Base-by-base conservation (phyloP, 2,113 vertebrate species). In the Malurus cyaneus region DNA sequence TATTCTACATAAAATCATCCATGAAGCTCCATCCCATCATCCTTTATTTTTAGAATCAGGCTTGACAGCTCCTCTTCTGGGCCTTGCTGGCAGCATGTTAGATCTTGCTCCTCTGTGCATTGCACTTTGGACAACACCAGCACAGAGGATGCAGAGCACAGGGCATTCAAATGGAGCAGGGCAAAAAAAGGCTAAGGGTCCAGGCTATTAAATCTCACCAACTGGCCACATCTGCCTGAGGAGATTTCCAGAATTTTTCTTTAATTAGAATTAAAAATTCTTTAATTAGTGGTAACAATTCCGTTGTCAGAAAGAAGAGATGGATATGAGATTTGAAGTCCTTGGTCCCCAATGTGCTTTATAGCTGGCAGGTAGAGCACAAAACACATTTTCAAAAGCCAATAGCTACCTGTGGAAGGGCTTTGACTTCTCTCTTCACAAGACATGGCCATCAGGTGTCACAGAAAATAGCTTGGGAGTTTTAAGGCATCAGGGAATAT, bases 211-310 rank as follows among this genome's bases (percentile, higher is more conserved):
- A 92, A 89, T 50, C 41, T 76, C 57, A 72, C 25, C 83, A 89
- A 84, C 6, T 89, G 57, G 49, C 23, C 34, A 57, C 0, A 0
- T 47, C 32, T 83, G 62, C 34, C 89, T 52, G 6, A 79, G 18
- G 73, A 89, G 66, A 72, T 50, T 89, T 92, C 54, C 76, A 42
- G 86, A 91, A 92, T 93, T 89, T 82, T n/a, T 53, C 34, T 82
- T 84, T 85, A 86, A 93, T 95, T 92, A 86, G 15, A n/a, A n/a
- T n/a, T n/a, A n/a, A n/a, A n/a, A n/a, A n/a, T n/a, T 53, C 34
- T 82, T 84, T 85, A 86, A 93, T 95, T 92, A 86, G 15, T 56
- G n/a, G 46, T 41, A 86, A 79, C 65, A 83, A 18, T 78, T 54
- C 57, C 81, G 28, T 29, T 93, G 69, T 84, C 57, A 93, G 61